A percentile compares a stretch with the other conserved stretches of the same genome.
Conservation (phyloP, 2,797 vertebrate genomes). For the Chaetophractus vellerosus region DNA sequence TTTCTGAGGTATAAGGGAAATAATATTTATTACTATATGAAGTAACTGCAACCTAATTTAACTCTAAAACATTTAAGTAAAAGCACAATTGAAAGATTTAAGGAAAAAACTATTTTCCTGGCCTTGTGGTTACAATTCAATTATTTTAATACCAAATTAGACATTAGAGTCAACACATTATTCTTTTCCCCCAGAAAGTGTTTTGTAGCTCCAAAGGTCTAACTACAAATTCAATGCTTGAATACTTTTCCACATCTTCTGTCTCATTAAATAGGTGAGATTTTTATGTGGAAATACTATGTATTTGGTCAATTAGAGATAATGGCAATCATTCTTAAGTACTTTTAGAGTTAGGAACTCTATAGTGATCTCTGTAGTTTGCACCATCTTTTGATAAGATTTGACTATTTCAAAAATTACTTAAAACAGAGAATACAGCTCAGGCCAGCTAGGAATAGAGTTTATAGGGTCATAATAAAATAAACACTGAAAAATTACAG, state of each 20-base stretch:
- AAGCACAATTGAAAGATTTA: slow-evolving; percentile 53
- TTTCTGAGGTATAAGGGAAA: slow-evolving; percentile 14
- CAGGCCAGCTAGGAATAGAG: not conserved
- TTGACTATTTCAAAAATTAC: slow-evolving; percentile 34
- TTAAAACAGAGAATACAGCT: slow-evolving; percentile 13
- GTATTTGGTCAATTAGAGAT: not conserved
- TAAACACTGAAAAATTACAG: slow-evolving; percentile 5
- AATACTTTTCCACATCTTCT: not conserved
- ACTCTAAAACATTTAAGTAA: slow-evolving; percentile 37
- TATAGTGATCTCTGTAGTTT: not conserved
- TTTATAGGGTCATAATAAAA: not conserved
- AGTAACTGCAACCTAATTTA: slow-evolving; percentile 67
- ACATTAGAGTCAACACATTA: not conserved
- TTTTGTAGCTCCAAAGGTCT: slow-evolving; percentile 17
- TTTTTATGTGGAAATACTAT: not conserved
- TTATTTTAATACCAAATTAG: slow-evolving; percentile 49
- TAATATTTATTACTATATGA: slow-evolving; percentile 53
- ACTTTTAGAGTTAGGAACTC: not conserved
- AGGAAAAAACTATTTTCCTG: slow-evolving; percentile 31
- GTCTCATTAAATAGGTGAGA: slow-evolving; percentile 21
- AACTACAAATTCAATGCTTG: not conserved
- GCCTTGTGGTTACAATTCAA: slow-evolving; percentile 39
- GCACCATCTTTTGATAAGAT: slow-evolving; percentile 17
- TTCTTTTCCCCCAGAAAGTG: slow-evolving; percentile 3
- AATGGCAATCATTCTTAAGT: not conserved